A percentile compares a stretch with the other conserved stretches of the same genome.
Evolutionary conservation across 2,113 vertebrate species (phyloP).

Genomic region (Catharus fuscescens): DNA sequence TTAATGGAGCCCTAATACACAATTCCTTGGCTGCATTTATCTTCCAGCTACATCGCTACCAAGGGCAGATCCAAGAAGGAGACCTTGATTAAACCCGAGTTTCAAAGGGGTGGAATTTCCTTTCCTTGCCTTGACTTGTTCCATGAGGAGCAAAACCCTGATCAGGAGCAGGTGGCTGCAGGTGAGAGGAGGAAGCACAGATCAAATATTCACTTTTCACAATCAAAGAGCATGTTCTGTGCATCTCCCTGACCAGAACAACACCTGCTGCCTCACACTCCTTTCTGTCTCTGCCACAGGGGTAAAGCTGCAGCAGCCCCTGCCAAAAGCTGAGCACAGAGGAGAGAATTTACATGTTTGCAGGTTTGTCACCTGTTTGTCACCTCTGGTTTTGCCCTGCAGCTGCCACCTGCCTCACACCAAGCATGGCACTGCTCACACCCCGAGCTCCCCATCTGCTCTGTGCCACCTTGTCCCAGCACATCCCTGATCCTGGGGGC

Average conservation of each 20-base stretch:
- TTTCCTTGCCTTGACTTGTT: slow-evolving; percentile 33
- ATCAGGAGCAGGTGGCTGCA: slow-evolving; percentile 27
- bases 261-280: background rate
- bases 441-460: background rate
- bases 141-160: slow-evolving; percentile 45
- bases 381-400: background rate
- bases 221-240: background rate
- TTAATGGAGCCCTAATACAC: slow-evolving; percentile 56
- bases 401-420: background rate
- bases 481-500: fast-evolving
- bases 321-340: background rate
- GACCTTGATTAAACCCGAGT: slow-evolving; percentile 32
- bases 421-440: background rate
- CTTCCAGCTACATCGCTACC: slow-evolving; percentile 48
- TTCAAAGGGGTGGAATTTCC: slow-evolving; percentile 34
- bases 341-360: background rate
- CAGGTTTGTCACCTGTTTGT: background rate
- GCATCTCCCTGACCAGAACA: background rate
- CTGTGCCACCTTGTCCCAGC: background rate
- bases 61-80: slow-evolving; percentile 57
- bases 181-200: background rate
- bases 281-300: background rate
- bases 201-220: background rate
- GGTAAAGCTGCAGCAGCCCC: background rate
- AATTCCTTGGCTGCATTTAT: slow-evolving; percentile 57